Conservation (phyloP, 2,888 invertebrate species). For the Sarcophaga variegata region DNA sequence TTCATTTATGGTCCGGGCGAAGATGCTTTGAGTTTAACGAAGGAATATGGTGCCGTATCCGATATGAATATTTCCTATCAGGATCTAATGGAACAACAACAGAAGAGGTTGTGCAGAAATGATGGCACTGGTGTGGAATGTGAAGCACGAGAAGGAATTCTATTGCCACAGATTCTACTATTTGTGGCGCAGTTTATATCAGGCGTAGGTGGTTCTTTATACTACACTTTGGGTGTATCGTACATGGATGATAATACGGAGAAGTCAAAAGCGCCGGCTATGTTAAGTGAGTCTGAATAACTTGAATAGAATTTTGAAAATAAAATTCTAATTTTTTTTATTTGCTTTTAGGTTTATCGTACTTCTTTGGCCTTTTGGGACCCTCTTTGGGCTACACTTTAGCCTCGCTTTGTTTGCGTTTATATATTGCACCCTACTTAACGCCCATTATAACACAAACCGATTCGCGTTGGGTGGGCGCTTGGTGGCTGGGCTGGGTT, state of each 20-base stretch:
- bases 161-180: constrained; percentile 84
- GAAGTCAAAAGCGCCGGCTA: constrained; percentile 86
- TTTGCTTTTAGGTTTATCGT: constrained; percentile 86
- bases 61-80: constrained; percentile 79
- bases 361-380: constrained; percentile 86
- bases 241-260: constrained; percentile 89
- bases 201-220: constrained; percentile 86
- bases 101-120: constrained; percentile 83
- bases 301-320: not conserved
- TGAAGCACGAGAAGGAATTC: constrained; percentile 82
- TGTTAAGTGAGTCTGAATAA: constrained; percentile 83
- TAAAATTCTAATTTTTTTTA: too few relatives aligned
- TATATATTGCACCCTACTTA: constrained; percentile 85
- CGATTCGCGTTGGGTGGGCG: constrained; percentile 90
- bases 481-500: constrained; percentile 91
- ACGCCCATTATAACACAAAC: constrained; percentile 85
- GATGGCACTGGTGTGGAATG: constrained; percentile 77
- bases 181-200: constrained; percentile 86
- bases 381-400: constrained; percentile 86
- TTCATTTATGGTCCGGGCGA: constrained; percentile 87
- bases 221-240: constrained; percentile 86
- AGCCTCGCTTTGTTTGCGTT: constrained; percentile 85
- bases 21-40: constrained; percentile 85
- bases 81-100: constrained; percentile 81
- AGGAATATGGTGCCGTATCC: constrained; percentile 83